These are phyloP conservation scores for Cryptotis parvus DNA, from an alignment of 2,113 vertebrate species.

Conservation along the genomic window DNA sequence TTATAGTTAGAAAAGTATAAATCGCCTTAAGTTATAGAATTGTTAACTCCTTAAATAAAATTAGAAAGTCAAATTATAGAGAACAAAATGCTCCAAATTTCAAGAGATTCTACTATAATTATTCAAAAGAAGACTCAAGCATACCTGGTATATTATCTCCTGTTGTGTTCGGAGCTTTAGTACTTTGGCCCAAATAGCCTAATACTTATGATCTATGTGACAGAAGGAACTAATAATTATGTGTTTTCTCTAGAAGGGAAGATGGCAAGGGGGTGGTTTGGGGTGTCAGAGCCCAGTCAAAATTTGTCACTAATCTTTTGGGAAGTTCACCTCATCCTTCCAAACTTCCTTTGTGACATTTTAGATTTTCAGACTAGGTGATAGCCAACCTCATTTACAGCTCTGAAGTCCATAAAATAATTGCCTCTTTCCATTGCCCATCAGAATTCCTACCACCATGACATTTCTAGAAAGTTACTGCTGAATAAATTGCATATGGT, in stretches of 20 bases:
- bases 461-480: neutral
- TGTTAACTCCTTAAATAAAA: slow-evolving; percentile 14
- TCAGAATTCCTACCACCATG: neutral
- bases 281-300: neutral
- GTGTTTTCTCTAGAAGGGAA: neutral
- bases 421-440: neutral
- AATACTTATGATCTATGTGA: neutral
- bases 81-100: slow-evolving; percentile 26
- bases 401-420: slow-evolving; percentile 9
- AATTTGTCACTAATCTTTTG: neutral
- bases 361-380: neutral
- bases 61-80: neutral
- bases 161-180: neutral
- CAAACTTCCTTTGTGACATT: neutral
- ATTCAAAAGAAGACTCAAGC: neutral
- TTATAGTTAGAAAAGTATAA: neutral
- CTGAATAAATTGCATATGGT: neutral
- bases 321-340: neutral
- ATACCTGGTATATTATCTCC: neutral
- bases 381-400: neutral
- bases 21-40: neutral
- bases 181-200: neutral
- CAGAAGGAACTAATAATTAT: neutral
- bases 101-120: neutral
- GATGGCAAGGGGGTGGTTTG: neutral